These are phyloP conservation scores for Himalopsyche anomala DNA, from an alignment of 2,888 invertebrate genomes.

Conservation along the genomic window DNA sequence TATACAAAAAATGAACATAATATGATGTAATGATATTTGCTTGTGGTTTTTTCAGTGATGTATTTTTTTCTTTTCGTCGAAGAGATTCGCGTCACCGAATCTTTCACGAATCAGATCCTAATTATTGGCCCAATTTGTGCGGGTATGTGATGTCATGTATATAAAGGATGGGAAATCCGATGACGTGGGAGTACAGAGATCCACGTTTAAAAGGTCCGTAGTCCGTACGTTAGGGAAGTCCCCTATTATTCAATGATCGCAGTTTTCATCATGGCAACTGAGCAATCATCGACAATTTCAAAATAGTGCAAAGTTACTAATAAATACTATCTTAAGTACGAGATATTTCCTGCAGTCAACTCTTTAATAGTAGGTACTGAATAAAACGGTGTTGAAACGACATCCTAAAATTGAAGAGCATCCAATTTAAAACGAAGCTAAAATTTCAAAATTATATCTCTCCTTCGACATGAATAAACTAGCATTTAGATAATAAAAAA, in stretches of 20 bases:
- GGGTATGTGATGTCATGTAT: conserved; percentile 7
- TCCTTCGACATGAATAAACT: no score
- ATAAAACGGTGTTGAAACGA: no score
- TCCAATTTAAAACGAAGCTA: no score
- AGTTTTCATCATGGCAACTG: not conserved
- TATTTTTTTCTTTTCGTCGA: no score
- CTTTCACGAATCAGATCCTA: no score
- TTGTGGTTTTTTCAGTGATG: no score
- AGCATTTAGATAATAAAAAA: no score
- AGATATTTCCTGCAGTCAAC: conserved; percentile 3
- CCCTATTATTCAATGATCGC: conserved; percentile 27
- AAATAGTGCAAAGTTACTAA: not conserved
- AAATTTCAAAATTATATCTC: no score
- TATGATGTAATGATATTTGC: no score
- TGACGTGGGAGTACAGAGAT: conserved; percentile 19
- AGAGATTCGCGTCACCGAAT: no score
- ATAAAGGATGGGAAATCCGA: conserved; percentile 40
- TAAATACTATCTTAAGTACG: not conserved
- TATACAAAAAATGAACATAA: no score
- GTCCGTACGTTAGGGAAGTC: conserved; percentile 16
- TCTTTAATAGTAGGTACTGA: not conserved
- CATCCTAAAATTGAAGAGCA: no score
- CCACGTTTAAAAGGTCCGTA: not conserved
- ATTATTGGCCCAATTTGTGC: not conserved
- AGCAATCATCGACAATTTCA: conserved; percentile 23